Evolutionary conservation across 1,140 invertebrate species (phyloP).

Genomic region (Nilaparvata lugens): DNA sequence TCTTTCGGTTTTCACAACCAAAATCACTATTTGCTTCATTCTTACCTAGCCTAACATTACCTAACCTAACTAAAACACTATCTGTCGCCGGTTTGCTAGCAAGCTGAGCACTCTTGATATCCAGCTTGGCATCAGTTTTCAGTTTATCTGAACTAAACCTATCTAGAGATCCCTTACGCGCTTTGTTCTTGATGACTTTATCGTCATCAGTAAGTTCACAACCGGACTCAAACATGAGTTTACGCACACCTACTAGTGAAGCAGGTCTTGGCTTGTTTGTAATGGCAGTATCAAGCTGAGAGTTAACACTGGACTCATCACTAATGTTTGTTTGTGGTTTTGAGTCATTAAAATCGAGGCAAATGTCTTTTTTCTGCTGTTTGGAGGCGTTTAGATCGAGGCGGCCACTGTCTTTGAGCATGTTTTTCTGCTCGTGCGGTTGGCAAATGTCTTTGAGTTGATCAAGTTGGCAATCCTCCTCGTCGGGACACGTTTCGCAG

Average conservation of each 20-base stretch:
- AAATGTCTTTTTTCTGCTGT: no score
- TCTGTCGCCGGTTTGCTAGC: no score
- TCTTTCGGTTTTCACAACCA: slow-evolving; percentile 4
- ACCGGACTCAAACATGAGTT: slow-evolving; percentile 19
- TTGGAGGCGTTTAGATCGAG: no score
- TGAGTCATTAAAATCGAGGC: no score
- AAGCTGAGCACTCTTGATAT: background rate
- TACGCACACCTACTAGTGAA: slow-evolving; percentile 17
- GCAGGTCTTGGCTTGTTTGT: background rate
- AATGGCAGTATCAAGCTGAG: no score
- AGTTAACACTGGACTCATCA: no score
- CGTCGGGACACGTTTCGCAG: slow-evolving; percentile 81
- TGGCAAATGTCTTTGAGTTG: no score
- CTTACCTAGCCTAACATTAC: slow-evolving; percentile 16
- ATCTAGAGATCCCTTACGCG: slow-evolving; percentile 17
- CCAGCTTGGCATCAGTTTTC: slow-evolving; percentile 12
- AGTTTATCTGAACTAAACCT: slow-evolving; percentile 16
- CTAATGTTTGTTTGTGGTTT: no score
- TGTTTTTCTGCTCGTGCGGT: no score
- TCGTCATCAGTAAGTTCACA: slow-evolving; percentile 20
- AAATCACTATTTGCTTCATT: background rate
- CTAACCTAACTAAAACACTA: no score
- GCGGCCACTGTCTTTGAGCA: no score
- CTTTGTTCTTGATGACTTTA: no score
- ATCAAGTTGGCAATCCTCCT: slow-evolving; percentile 39